Evolutionary conservation across 2,113 vertebrate genomes (phyloP).

Genomic region (Lasiurus borealis): DNA sequence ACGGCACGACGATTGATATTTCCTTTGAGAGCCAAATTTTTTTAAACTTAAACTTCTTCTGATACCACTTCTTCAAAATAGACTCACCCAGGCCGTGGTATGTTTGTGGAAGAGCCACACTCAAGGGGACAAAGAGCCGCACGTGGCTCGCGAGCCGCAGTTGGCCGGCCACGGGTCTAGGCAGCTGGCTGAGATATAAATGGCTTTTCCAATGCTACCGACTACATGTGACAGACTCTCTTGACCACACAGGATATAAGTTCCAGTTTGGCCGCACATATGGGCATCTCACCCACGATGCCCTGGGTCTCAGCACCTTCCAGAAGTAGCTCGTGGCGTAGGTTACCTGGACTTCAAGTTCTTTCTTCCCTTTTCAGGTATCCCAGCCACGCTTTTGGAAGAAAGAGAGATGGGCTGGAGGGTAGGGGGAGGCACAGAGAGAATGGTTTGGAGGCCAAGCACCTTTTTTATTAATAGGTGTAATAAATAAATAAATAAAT

Average conservation of each 20-base stretch:
- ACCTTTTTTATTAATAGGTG: slow-evolving; percentile 93
- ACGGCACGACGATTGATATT: too few species aligned
- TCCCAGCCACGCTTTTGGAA: background rate
- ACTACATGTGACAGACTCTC: slow-evolving; percentile 42
- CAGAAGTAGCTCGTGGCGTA: slow-evolving; percentile 74
- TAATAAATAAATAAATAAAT: slow-evolving; percentile 95
- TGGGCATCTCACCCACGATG: slow-evolving; percentile 86
- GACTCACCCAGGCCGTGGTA: too few species aligned
- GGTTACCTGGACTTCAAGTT: slow-evolving; percentile 6
- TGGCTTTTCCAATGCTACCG: slow-evolving; percentile 7
- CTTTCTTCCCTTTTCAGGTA: background rate
- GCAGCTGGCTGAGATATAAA: background rate
- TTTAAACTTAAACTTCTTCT: too few species aligned
- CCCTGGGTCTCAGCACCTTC: slow-evolving; percentile 80
- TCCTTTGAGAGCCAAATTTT: too few species aligned
- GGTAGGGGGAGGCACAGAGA: background rate
- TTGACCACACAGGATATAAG: slow-evolving; percentile 83
- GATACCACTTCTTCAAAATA: too few species aligned
- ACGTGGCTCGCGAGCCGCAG: too few species aligned
- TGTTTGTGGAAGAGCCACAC: too few species aligned
- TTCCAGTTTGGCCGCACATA: slow-evolving; percentile 89
- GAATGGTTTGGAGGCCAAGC: slow-evolving; percentile 80
- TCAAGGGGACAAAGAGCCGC: too few species aligned
- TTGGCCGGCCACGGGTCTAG: background rate
- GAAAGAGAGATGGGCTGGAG: background rate